These are phyloP conservation scores for Empidonax alnorum DNA, from an alignment of 2,113 vertebrate genomes.

Conservation along the genomic window DNA sequence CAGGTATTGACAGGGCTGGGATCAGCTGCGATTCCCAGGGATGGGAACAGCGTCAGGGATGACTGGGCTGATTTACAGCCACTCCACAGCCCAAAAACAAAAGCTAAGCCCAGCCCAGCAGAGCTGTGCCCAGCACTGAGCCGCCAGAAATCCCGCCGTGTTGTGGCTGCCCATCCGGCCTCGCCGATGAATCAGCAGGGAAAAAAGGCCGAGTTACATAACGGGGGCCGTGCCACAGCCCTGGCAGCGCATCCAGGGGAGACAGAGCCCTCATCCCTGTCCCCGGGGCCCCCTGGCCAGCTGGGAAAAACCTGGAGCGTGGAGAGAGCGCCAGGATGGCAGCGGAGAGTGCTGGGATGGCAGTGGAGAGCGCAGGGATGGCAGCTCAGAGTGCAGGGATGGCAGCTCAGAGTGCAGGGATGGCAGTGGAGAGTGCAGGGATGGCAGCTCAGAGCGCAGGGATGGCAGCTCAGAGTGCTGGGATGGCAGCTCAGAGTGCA, in stretches of 20 bases:
- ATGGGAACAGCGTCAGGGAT: background rate
- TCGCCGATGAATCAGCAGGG: conserved; percentile 29
- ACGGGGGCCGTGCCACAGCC: background rate
- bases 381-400: too few relatives aligned
- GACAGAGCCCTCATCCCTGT: background rate
- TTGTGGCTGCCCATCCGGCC: background rate
- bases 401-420: too few relatives aligned
- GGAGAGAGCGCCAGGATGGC: background rate
- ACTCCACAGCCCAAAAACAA: background rate
- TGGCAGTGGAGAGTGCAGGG: too few relatives aligned
- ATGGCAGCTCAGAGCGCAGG: too few relatives aligned
- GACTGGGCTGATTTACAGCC: background rate
- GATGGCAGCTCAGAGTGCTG: too few relatives aligned
- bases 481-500: too few relatives aligned
- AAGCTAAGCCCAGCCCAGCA: background rate
- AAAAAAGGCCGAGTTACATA: background rate
- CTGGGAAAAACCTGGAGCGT: background rate
- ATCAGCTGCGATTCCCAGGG: rapidly evolving
- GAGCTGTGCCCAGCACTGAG: background rate
- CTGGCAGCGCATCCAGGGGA: background rate
- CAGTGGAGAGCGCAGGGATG: too few relatives aligned
- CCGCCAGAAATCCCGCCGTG: background rate
- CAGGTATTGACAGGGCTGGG: background rate
- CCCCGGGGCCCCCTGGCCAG: background rate
- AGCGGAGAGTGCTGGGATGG: too few relatives aligned